Conservation (phyloP, 2,888 invertebrate genomes). For the Callyntrura sp. region DNA sequence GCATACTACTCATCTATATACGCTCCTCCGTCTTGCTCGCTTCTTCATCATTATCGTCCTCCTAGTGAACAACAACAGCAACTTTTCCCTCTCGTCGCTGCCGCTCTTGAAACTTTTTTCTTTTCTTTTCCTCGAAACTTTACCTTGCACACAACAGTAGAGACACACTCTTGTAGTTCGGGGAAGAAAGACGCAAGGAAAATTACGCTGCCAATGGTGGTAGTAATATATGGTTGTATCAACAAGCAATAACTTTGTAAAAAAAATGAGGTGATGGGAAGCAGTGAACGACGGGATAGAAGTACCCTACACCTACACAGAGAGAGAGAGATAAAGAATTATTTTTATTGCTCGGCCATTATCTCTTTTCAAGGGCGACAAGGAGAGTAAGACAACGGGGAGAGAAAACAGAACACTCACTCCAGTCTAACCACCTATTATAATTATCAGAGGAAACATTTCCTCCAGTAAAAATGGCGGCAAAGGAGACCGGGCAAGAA, state of each 20-base stretch:
- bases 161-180: background rate
- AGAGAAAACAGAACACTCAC: slow-evolving; percentile 19
- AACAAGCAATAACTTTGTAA: slow-evolving; percentile 10
- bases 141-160: background rate
- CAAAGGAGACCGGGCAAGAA: background rate
- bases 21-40: background rate
- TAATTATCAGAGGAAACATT: background rate
- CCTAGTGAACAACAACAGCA: slow-evolving; percentile 14
- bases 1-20: background rate
- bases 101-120: slow-evolving; percentile 28
- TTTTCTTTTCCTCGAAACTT: slow-evolving; percentile 24
- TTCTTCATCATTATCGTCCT: background rate
- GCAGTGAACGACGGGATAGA: background rate
- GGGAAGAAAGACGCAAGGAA: background rate
- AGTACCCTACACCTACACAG: background rate
- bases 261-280: slow-evolving; percentile 7
- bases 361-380: background rate
- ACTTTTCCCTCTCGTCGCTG: slow-evolving; percentile 8
- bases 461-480: background rate
- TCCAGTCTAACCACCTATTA: slow-evolving; percentile 8
- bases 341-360: slow-evolving; percentile 9
- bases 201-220: background rate
- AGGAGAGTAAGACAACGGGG: background rate
- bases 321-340: background rate
- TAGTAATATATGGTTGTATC: background rate